Evolutionary conservation across 1,140 invertebrate genomes (phyloP), one percentile per base, ranked within the genome.

Genomic region (Psilanteris sp.): DNA sequence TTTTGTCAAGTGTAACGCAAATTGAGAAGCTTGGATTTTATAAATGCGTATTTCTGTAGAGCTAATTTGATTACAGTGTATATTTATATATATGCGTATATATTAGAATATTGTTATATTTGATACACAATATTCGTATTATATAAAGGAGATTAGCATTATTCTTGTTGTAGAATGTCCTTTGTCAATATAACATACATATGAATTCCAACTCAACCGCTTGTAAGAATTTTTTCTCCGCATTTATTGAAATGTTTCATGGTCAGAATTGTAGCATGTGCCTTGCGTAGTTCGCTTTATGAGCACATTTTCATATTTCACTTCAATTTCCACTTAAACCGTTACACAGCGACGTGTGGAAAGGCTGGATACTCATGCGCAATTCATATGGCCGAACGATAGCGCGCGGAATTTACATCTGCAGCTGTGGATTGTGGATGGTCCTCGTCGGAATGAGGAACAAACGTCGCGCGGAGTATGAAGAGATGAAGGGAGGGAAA

Each of bases 291-390:
- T 73, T 62, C 54, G 76, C 66, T 78, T 78, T 78, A 71, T 72
- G 48, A 77, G 68, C 39, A 70, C 75, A 84, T 84, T 86, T 84
- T 85, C 84, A 85, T 86, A 85, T 86, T 87, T 85, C 83, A 84
- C 84, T 85, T 83, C 79, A 86, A 86, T 86, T 85, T 86, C 79
- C 82, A 87, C 83, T 85, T 85, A 72, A 85, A 78, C 79, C 70
- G 80, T 77, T 74, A 79, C 79, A 79, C 80, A 79, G 61, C 61
- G 66, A 66, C 52, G 71, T 62, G 61, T 73, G 78, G 81, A 84
- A 85, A 86, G 82, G 79, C 83, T 74, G 77, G 70, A 82, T 79
- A 85, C 81, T 85, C 83, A 80, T 83, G 84, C 55, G 81, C 81
- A 81, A 84, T 86, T 86, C 84, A 86, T 83, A 82, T 79, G 77